These are phyloP conservation scores for Chiloscyllium punctatum DNA, from an alignment of 2,797 vertebrate species.

Conservation along the genomic window DNA sequence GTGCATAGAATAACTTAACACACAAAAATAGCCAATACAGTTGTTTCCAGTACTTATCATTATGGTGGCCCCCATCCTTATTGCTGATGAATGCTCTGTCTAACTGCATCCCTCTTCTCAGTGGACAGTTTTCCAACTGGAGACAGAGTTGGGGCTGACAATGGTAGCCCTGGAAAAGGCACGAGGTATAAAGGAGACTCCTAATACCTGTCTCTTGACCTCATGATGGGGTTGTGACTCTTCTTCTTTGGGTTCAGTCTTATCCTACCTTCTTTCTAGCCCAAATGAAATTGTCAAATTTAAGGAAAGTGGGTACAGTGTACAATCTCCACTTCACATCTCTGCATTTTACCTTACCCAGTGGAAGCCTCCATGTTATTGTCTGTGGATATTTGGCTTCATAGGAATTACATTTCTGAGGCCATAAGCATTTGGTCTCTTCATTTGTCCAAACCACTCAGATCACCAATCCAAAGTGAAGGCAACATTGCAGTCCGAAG, in stretches of 20 bases:
- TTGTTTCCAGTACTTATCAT: not conserved
- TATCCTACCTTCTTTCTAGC: not conserved
- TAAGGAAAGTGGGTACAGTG: not conserved
- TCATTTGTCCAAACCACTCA: not conserved
- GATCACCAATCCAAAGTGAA: not conserved
- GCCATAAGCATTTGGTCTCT: not conserved
- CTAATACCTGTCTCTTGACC: not conserved
- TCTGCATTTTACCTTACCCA: not conserved
- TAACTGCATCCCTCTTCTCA: not conserved
- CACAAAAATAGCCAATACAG: not conserved
- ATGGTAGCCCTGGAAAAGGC: too few relatives aligned
- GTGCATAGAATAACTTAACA: not conserved
- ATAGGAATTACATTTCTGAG: not conserved
- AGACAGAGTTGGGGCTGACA: not conserved
- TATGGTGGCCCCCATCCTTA: not conserved
- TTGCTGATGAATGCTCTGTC: not conserved
- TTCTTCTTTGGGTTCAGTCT: not conserved
- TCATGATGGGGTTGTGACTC: not conserved
- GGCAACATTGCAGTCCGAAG: not conserved
- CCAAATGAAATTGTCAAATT: not conserved
- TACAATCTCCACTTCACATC: not conserved
- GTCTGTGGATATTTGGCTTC: not conserved
- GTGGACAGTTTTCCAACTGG: not conserved
- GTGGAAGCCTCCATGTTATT: not conserved
- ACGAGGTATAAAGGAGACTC: not conserved